These are phyloP conservation scores for Rhamnusium bicolor DNA, from an alignment of 2,888 invertebrate genomes.

Conservation along the genomic window DNA sequence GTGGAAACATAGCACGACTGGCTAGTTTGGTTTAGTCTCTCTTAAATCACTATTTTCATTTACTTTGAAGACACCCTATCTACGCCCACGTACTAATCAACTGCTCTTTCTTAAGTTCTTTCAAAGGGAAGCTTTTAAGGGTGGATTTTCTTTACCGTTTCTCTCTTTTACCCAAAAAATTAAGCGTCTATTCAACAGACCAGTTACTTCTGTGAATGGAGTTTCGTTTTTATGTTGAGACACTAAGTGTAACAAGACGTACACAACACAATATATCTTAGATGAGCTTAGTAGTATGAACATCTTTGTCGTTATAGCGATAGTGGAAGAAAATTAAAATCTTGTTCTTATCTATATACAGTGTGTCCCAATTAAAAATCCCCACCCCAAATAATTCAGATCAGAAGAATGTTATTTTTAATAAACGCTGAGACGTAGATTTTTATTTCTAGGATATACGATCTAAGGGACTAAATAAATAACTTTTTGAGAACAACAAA, in stretches of 20 bases:
- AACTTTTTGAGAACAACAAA: too few species aligned
- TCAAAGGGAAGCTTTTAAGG: constrained; percentile 36
- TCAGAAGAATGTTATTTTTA: too few species aligned
- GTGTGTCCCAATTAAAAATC: too few species aligned
- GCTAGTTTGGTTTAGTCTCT: constrained; percentile 15
- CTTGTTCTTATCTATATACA: background rate
- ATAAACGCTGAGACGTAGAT: too few species aligned
- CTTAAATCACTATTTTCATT: constrained; percentile 36
- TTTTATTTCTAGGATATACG: too few species aligned
- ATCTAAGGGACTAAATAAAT: too few species aligned
- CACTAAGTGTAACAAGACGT: background rate
- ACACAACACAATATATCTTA: background rate
- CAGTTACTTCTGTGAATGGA: constrained; percentile 15
- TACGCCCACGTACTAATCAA: constrained; percentile 52
- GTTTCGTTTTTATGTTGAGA: constrained; percentile 14
- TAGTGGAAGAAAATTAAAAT: background rate
- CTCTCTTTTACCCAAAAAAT: constrained; percentile 40
- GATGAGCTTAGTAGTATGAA: background rate
- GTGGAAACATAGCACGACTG: constrained; percentile 5
- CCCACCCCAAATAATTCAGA: too few species aligned
- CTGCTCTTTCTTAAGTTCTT: constrained; percentile 44
- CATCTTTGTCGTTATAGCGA: too few species aligned
- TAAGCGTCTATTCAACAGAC: constrained; percentile 36
- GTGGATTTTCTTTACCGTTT: constrained; percentile 41
- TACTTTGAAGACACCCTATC: constrained; percentile 32